A percentile compares a stretch with the other conserved stretches of the same genome.
Evolutionary conservation across 2,888 invertebrate species (phyloP).

Genomic region (Lepidocyrtinus sp.): DNA sequence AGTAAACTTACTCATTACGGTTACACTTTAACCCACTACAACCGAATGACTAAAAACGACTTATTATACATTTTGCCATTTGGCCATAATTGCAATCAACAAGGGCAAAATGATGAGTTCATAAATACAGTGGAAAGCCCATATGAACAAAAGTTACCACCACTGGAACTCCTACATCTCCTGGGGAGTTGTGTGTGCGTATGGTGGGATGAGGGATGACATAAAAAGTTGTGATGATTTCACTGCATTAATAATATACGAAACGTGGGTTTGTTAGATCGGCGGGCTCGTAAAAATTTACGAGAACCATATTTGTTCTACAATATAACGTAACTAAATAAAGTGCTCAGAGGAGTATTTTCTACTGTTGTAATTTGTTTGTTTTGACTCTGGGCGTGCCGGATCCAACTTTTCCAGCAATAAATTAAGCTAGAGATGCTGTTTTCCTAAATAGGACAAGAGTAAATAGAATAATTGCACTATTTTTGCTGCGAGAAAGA

Average conservation of each 20-base stretch:
- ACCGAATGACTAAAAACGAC: too few species aligned
- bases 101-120: neutral
- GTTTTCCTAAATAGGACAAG: neutral
- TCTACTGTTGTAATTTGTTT: neutral
- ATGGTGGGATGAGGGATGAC: neutral
- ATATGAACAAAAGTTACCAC: too few species aligned
- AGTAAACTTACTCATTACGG: too few species aligned
- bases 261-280: neutral
- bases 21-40: too few species aligned
- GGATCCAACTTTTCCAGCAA: slow-evolving; percentile 20
- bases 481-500: neutral
- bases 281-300: neutral
- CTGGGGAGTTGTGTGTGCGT: too few species aligned
- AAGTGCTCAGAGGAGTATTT: too few species aligned
- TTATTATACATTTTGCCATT: too few species aligned
- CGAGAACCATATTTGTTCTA: neutral
- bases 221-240: neutral
- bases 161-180: neutral
- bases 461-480: neutral
- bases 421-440: neutral
- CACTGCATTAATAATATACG: neutral
- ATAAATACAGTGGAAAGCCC: neutral
- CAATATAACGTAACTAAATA: too few species aligned
- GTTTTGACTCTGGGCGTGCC: slow-evolving; percentile 26
- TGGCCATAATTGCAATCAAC: neutral